Conservation (phyloP, 2,113 vertebrate species). For the Crocuta crocuta region DNA sequence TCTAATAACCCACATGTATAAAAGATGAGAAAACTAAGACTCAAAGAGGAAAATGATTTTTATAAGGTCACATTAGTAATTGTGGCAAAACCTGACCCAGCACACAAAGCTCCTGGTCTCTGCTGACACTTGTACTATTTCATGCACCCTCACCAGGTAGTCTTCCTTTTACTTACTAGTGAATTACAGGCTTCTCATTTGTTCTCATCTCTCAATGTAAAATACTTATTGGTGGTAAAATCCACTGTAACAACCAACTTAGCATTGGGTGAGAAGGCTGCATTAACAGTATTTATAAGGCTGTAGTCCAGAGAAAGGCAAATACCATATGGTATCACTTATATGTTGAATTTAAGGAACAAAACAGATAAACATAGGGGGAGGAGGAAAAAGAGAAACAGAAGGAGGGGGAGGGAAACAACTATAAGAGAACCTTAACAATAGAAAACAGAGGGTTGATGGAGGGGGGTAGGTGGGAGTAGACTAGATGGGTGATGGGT, state of each 20-base stretch:
- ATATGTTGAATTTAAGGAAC: no score
- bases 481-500: no score
- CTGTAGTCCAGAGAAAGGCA: not conserved
- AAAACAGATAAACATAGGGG: no score
- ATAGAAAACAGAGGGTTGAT: no score
- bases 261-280: not conserved
- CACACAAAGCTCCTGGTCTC: not conserved
- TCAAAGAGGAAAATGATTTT: not conserved
- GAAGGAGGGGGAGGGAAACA: no score
- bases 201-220: not conserved
- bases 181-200: not conserved
- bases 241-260: not conserved
- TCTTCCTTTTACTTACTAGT: not conserved
- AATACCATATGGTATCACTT: no score
- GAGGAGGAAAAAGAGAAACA: no score
- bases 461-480: no score
- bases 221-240: not conserved
- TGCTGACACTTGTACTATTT: not conserved
- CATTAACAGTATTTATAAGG: not conserved
- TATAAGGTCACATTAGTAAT: not conserved
- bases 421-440: no score
- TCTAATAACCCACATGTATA: not conserved
- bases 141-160: not conserved
- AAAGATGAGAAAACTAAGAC: not conserved
- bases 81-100: not conserved